These are phyloP conservation scores for Sinocyclocheilus anophthalmus DNA, from an alignment of 2,113 vertebrate genomes.

Conservation along the genomic window DNA sequence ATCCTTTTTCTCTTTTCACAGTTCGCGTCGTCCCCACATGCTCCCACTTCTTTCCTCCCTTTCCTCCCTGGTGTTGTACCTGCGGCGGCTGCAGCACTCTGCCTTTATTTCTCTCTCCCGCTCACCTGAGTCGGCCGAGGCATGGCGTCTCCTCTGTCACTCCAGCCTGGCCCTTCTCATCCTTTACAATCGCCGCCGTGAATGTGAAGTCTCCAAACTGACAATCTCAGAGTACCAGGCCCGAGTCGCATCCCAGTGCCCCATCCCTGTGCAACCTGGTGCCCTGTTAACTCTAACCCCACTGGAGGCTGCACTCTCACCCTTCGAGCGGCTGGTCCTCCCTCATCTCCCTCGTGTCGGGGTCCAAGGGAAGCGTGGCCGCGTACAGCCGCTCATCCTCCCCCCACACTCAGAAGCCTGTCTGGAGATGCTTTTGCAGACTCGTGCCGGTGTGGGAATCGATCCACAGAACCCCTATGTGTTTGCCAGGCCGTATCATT, in stretches of 20 bases:
- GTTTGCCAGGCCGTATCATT: slow-evolving; percentile 79
- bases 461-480: slow-evolving; percentile 78
- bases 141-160: slow-evolving; percentile 80
- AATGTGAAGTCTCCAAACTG: slow-evolving; percentile 80
- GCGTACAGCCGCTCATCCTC: slow-evolving; percentile 76
- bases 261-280: slow-evolving; percentile 43
- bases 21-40: slow-evolving; percentile 72
- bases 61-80: slow-evolving; percentile 75
- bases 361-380: slow-evolving; percentile 76
- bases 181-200: slow-evolving; percentile 79
- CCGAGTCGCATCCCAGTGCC: slow-evolving; percentile 61
- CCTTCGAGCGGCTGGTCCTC: slow-evolving; percentile 77
- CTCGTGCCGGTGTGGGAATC: slow-evolving; percentile 75
- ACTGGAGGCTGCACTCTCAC: slow-evolving; percentile 74
- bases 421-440: slow-evolving; percentile 77
- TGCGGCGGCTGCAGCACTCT: slow-evolving; percentile 76
- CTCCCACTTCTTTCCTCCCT: slow-evolving; percentile 77
- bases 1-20: slow-evolving; percentile 46
- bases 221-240: slow-evolving; percentile 75
- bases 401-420: slow-evolving; percentile 77
- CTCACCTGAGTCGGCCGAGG: slow-evolving; percentile 75
- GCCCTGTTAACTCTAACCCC: slow-evolving; percentile 52
- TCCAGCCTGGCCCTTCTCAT: slow-evolving; percentile 79
- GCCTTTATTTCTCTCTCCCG: slow-evolving; percentile 76
- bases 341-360: slow-evolving; percentile 73